These are phyloP conservation scores for Drosophila cardini DNA, from an alignment of 1,140 invertebrate genomes.

Conservation along the genomic window DNA sequence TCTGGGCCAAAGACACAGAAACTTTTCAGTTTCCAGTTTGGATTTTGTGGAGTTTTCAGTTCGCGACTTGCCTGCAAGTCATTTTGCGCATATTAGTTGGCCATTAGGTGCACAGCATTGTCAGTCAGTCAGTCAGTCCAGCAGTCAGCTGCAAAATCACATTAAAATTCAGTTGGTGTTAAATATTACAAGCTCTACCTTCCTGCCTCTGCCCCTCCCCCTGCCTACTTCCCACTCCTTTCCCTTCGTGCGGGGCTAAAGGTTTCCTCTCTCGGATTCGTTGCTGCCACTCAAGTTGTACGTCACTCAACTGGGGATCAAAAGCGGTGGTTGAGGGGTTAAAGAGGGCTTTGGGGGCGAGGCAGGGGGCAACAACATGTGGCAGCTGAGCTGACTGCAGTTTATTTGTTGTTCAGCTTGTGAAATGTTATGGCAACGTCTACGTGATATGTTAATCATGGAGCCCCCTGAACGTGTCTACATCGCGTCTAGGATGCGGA, in stretches of 20 bases:
- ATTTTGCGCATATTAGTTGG: constrained; percentile 81
- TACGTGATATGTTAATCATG: constrained; percentile 77
- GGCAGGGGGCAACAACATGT: constrained; percentile 2
- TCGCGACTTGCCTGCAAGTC: constrained; percentile 78
- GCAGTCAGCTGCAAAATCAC: constrained; percentile 55
- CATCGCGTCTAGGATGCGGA: constrained; percentile 60
- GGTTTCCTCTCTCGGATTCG: constrained; percentile 67
- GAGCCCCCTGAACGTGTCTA: constrained; percentile 47
- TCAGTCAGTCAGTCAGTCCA: constrained; percentile 16
- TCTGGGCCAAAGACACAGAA: constrained; percentile 15
- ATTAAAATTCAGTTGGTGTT: constrained; percentile 82
- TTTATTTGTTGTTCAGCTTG: constrained; percentile 58
- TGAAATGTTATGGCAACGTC: constrained; percentile 76
- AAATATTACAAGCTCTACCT: constrained; percentile 72
- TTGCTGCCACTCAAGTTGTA: constrained; percentile 70
- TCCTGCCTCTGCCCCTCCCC: too few species aligned
- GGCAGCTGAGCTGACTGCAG: constrained; percentile 54
- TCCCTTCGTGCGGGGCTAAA: constrained; percentile 51
- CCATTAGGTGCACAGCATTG: constrained; percentile 73
- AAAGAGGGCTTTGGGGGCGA: background rate
- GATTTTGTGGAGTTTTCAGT: constrained; percentile 50
- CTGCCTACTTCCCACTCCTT: too few species aligned
- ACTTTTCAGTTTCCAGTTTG: constrained; percentile 58
- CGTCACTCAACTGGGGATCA: constrained; percentile 28
- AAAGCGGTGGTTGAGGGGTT: background rate